Evolutionary conservation across 2,113 vertebrate genomes (phyloP).

Genomic region (Toxotes chatareus): DNA sequence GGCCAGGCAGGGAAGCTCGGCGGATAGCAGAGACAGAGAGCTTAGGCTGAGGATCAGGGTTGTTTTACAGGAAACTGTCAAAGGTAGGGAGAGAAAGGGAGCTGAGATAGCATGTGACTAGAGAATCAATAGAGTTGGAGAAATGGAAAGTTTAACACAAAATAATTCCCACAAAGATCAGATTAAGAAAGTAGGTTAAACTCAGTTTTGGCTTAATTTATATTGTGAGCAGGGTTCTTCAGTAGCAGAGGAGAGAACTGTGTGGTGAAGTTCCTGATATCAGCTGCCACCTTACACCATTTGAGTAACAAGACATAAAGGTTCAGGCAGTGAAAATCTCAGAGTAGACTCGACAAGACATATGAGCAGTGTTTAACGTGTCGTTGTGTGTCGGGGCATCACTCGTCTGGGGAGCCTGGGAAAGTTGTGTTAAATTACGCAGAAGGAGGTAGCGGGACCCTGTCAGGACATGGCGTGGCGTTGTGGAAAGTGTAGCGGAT

Average conservation of each 20-base stretch:
- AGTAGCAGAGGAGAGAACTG: background rate
- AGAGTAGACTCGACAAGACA: slow-evolving; percentile 58
- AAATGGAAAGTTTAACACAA: slow-evolving; percentile 70
- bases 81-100: slow-evolving; percentile 67
- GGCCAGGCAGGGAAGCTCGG: slow-evolving; percentile 77
- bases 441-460: slow-evolving; percentile 81
- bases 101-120: slow-evolving; percentile 64
- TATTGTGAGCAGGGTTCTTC: slow-evolving; percentile 15
- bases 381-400: slow-evolving; percentile 58
- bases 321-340: slow-evolving; percentile 47
- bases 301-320: slow-evolving; percentile 51
- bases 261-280: slow-evolving; percentile 34
- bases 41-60: slow-evolving; percentile 80
- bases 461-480: slow-evolving; percentile 80
- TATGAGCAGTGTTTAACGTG: slow-evolving; percentile 72
- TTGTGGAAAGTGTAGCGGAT: slow-evolving; percentile 70
- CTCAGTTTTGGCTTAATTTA: slow-evolving; percentile 40
- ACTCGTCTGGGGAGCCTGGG: slow-evolving; percentile 58
- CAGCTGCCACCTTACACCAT: slow-evolving; percentile 29
- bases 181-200: slow-evolving; percentile 63
- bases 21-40: slow-evolving; percentile 78
- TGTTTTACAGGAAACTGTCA: slow-evolving; percentile 81
- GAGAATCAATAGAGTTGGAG: slow-evolving; percentile 72
- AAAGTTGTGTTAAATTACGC: slow-evolving; percentile 86
- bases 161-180: slow-evolving; percentile 77